A percentile compares a stretch with the other conserved stretches of the same genome.
Evolutionary conservation across 23 tunicate genomes (phyloP).

Genomic region (Trididemnum nubilum): DNA sequence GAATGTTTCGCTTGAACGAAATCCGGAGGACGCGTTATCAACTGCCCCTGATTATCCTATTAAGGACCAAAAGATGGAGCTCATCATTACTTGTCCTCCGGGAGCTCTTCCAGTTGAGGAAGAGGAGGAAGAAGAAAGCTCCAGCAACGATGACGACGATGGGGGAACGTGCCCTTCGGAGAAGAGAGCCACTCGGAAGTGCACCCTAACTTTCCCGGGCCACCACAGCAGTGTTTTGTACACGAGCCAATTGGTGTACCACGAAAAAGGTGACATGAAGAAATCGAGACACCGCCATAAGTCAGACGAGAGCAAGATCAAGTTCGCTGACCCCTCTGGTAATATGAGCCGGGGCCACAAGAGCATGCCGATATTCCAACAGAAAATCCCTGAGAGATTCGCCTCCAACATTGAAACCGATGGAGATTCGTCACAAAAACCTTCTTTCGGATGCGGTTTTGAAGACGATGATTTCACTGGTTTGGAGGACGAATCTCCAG

Average conservation of each 20-base stretch:
- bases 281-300: slow-evolving; percentile 39
- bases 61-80: neutral
- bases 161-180: slow-evolving; percentile 9
- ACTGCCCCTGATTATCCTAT: slow-evolving; percentile 73
- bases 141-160: slow-evolving; percentile 17
- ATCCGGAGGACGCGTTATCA: slow-evolving; percentile 49
- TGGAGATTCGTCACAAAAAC: slow-evolving; percentile 10
- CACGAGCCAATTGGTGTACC: slow-evolving; percentile 36
- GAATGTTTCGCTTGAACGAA: slow-evolving; percentile 34
- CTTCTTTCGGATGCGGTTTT: slow-evolving; percentile 46
- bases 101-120: neutral
- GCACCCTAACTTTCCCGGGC: slow-evolving; percentile 64
- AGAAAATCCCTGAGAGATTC: slow-evolving; percentile 30
- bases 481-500: slow-evolving; percentile 55
- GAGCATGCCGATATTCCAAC: slow-evolving; percentile 49
- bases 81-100: neutral
- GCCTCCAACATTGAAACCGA: neutral
- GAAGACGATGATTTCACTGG: slow-evolving; percentile 62
- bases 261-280: slow-evolving; percentile 32
- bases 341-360: neutral
- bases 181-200: slow-evolving; percentile 25
- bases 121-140: neutral
- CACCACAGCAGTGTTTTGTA: slow-evolving; percentile 22
- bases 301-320: slow-evolving; percentile 32
- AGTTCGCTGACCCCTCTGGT: neutral